Conservation (phyloP, 2,888 invertebrate species). For the Lepidocyrtinus sp. region DNA sequence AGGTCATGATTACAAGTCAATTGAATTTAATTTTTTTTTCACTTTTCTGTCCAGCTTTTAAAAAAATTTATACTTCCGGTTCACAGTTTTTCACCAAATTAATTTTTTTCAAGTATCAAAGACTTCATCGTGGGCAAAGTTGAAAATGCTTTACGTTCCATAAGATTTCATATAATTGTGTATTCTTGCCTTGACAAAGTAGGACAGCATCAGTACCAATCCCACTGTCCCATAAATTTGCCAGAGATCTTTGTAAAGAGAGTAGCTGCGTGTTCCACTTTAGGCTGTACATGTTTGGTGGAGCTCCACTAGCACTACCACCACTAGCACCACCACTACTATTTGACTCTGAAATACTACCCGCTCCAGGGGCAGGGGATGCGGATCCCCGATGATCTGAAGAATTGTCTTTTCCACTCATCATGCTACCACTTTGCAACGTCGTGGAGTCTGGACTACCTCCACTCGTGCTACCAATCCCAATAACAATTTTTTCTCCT, state of each 20-base stretch:
- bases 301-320: conserved; percentile 55
- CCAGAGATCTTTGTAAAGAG: conserved; percentile 69
- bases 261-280: conserved; percentile 69
- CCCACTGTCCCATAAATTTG: conserved; percentile 70
- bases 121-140: no score
- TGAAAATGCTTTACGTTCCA: no score
- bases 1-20: no score
- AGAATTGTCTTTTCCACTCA: conserved; percentile 57
- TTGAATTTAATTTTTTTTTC: no score
- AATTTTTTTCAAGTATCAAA: no score
- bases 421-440: conserved; percentile 50
- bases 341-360: conserved; percentile 50
- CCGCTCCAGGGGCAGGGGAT: conserved; percentile 61
- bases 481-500: conserved; percentile 56
- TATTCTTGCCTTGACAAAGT: conserved; percentile 68
- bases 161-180: background rate
- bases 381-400: conserved; percentile 59
- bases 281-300: conserved; percentile 68
- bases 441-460: conserved; percentile 70
- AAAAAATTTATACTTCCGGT: no score
- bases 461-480: conserved; percentile 54
- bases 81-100: no score
- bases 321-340: conserved; percentile 57
- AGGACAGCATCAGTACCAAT: conserved; percentile 70
- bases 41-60: no score